A percentile compares a stretch with the other conserved stretches of the same genome.
These are phyloP conservation scores for Diadegma fenestrale DNA, from an alignment of 2,888 invertebrate species.

Conservation along the genomic window DNA sequence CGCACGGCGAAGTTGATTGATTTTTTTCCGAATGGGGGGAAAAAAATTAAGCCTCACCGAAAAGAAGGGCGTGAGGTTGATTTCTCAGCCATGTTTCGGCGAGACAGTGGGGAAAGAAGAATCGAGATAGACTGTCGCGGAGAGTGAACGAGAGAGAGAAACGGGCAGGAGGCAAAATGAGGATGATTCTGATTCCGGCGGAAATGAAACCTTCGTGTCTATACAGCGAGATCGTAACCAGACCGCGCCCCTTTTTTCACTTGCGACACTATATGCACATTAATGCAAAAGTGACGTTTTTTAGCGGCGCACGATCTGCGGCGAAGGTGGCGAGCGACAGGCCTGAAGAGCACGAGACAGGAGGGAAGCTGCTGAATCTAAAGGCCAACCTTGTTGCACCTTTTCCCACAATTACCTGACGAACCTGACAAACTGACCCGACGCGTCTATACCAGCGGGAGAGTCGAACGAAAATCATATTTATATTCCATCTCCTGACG, in stretches of 20 bases:
- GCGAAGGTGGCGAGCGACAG: not conserved
- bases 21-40: not conserved
- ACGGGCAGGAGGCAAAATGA: slow-evolving; percentile 44
- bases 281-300: slow-evolving; percentile 17
- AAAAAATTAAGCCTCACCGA: not conserved
- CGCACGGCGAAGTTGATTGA: not conserved
- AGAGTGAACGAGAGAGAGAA: slow-evolving; percentile 20
- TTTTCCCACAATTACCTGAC: slow-evolving; percentile 53
- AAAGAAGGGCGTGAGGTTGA: not conserved
- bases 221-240: slow-evolving; percentile 67
- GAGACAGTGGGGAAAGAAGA: not conserved
- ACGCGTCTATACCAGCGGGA: not conserved
- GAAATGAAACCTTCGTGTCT: slow-evolving; percentile 82
- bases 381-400: slow-evolving; percentile 58
- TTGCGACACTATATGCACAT: slow-evolving; percentile 6
- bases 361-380: slow-evolving; percentile 50
- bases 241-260: slow-evolving; percentile 60
- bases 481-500: slow-evolving; percentile 81
- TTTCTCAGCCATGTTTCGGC: slow-evolving; percentile 9
- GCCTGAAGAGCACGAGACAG: not conserved
- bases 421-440: slow-evolving; percentile 40
- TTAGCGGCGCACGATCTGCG: not conserved
- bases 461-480: slow-evolving; percentile 79
- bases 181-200: slow-evolving; percentile 82
- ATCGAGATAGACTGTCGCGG: not conserved